Evolutionary conservation across 2,797 vertebrate species (phyloP), one percentile per base, ranked within the genome.

Genomic region (Apogon talboti): DNA sequence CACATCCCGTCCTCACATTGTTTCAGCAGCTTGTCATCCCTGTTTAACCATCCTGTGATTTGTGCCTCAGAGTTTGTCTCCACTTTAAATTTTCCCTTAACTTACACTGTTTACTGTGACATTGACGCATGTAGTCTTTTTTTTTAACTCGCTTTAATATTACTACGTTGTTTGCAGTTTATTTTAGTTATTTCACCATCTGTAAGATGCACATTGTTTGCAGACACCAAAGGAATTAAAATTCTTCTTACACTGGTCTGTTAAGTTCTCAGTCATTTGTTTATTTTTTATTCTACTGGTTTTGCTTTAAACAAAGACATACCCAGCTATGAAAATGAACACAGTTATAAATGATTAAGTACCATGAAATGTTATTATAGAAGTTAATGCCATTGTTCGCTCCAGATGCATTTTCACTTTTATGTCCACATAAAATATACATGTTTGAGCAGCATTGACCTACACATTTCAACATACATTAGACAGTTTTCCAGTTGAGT

Each of bases 141-240:
- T 74, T 77, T 76, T 71, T 71, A 78, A 81, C 72, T 74, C 77
- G 57, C 49, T 49, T 56, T 66, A 54, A 41, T 66, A 54, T 48
- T 55, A 58, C 58, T 35, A 9, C 28, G 21, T 71, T 81, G n/a
- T 74, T 71, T 74, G 59, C 9, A 3, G 46, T 65, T 16, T 35
- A 14, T 66, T 76, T 67, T 78, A 78, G 74, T 71, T 72, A 40
- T 81, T 59, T 70, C 60, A 54, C 56, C 56, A 66, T 49, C 42
- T 67, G 49, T 80, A 40, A 74, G 50, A 86, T 89, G 41, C 68
- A 74, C 49, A 73, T 83, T 80, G 50, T 85, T 74, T 88, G 61
- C 85, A 84, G 84, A 89, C 91, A 93, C 92, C 92, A 93, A 94
- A 95, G 91, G 83, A 92, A 93, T 86, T 91, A 92, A 93, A 90